Percentiles rank a stretch among this genome's conserved stretches.
phyloP scores from a whole-genome alignment of 2,113 vertebrate species.

The Fukomys damarensis region DNA sequence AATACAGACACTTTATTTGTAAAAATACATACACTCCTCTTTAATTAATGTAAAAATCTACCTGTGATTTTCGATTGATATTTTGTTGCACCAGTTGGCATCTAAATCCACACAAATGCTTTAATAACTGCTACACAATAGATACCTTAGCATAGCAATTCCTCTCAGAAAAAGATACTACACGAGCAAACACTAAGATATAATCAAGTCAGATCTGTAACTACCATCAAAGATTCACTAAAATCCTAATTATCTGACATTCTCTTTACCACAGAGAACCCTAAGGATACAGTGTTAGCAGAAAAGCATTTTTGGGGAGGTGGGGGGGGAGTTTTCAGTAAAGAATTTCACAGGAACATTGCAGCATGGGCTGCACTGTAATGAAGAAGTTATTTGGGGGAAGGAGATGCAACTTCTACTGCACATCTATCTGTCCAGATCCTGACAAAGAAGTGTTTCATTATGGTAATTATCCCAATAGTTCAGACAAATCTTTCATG shows the following conservation, averaged over 20 bases:
- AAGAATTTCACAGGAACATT: slow-evolving; percentile 64
- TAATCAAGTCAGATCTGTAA: neutral
- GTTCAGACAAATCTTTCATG: slow-evolving; percentile 63
- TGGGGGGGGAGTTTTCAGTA: too few species aligned
- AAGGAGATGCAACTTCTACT: slow-evolving; percentile 42
- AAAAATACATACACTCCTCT: slow-evolving; percentile 25
- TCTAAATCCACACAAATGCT: slow-evolving; percentile 39
- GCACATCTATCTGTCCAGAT: slow-evolving; percentile 47
- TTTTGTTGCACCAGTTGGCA: neutral
- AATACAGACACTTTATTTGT: neutral
- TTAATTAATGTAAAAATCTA: slow-evolving; percentile 48
- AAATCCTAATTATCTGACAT: slow-evolving; percentile 42
- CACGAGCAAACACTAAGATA: slow-evolving; percentile 57
- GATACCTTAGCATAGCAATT: neutral
- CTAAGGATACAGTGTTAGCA: slow-evolving; percentile 54
- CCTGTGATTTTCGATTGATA: neutral
- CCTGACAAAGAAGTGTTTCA: slow-evolving; percentile 74
- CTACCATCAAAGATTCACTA: slow-evolving; percentile 33
- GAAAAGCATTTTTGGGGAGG: slow-evolving; percentile 66
- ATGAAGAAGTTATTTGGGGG: slow-evolving; percentile 70
- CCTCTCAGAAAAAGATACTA: slow-evolving; percentile 44
- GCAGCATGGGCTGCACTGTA: slow-evolving; percentile 59
- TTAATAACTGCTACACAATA: slow-evolving; percentile 68
- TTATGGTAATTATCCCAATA: slow-evolving; percentile 59
- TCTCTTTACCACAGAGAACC: slow-evolving; percentile 32